A percentile compares a stretch with the other conserved stretches of the same genome.
Conservation (phyloP, 2,888 invertebrate genomes). For the Pachliopta kotzebuea region DNA sequence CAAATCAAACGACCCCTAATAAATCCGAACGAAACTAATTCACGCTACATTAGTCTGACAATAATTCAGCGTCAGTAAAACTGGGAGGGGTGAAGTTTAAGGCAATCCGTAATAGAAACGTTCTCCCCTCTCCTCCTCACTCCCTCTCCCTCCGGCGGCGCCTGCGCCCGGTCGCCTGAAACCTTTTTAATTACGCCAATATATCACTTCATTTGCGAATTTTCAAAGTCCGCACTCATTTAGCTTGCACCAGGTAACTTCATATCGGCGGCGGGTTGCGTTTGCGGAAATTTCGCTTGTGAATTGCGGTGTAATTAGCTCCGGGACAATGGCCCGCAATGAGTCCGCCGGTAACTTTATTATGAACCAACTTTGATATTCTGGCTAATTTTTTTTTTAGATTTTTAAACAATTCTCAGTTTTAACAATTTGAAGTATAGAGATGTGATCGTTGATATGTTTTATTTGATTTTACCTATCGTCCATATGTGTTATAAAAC, state of each 20-base stretch:
- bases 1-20: background rate
- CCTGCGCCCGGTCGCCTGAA: slow-evolving; percentile 42
- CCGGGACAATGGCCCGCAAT: slow-evolving; percentile 4
- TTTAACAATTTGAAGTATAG: too few species aligned
- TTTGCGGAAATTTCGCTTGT: slow-evolving; percentile 17
- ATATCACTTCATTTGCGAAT: slow-evolving; percentile 61
- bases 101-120: slow-evolving; percentile 48
- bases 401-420: background rate
- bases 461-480: too few species aligned
- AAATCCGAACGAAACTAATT: slow-evolving; percentile 34
- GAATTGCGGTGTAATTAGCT: slow-evolving; percentile 13
- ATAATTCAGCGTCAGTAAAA: slow-evolving; percentile 46
- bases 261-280: slow-evolving; percentile 8
- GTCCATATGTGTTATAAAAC: too few species aligned
- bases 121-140: too few species aligned
- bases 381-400: background rate
- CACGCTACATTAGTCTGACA: slow-evolving; percentile 41
- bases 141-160: slow-evolving; percentile 17
- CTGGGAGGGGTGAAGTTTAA: slow-evolving; percentile 41
- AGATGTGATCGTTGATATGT: too few species aligned
- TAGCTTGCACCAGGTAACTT: slow-evolving; percentile 26
- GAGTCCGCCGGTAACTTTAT: background rate
- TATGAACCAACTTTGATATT: background rate
- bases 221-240: slow-evolving; percentile 31
- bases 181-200: slow-evolving; percentile 64